Conservation (phyloP, 2,797 vertebrate species). For the Coregonus ussuriensis region DNA sequence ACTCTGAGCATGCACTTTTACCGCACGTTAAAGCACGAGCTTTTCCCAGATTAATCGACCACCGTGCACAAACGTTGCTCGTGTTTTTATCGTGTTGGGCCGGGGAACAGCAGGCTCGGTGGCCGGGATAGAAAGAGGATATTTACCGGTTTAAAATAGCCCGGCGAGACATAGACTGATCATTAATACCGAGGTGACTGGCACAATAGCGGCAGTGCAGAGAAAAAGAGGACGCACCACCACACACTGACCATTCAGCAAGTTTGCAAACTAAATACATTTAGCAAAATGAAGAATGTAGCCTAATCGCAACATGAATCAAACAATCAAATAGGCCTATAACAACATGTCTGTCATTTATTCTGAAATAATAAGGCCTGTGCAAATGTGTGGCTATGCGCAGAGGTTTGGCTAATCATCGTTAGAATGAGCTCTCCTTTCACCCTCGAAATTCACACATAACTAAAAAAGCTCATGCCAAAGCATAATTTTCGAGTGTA, state of each 20-base stretch:
- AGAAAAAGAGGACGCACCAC: no score
- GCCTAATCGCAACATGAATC: no score
- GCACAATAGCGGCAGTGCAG: background rate
- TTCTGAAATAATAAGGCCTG: background rate
- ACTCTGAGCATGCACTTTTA: slow-evolving; percentile 53
- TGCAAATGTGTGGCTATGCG: background rate
- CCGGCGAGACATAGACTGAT: slow-evolving; percentile 1
- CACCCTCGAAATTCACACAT: background rate
- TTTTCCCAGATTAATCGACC: slow-evolving; percentile 27
- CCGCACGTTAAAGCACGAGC: slow-evolving; percentile 25
- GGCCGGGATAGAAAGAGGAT: slow-evolving; percentile 18
- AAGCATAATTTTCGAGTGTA: background rate
- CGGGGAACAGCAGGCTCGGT: background rate
- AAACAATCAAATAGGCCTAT: background rate
- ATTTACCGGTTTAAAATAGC: slow-evolving; percentile 7
- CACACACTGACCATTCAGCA: no score
- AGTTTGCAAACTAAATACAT: no score
- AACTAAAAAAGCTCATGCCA: slow-evolving; percentile 42
- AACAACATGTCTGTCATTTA: background rate
- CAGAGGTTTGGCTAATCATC: background rate
- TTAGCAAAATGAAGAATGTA: no score
- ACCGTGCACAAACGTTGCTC: slow-evolving; percentile 8
- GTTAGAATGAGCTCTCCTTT: background rate
- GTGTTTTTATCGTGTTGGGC: slow-evolving; percentile 35
- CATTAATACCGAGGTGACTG: background rate